phyloP scores from a whole-genome alignment of 2,888 invertebrate genomes.

The Drosophila kanekoi region DNA sequence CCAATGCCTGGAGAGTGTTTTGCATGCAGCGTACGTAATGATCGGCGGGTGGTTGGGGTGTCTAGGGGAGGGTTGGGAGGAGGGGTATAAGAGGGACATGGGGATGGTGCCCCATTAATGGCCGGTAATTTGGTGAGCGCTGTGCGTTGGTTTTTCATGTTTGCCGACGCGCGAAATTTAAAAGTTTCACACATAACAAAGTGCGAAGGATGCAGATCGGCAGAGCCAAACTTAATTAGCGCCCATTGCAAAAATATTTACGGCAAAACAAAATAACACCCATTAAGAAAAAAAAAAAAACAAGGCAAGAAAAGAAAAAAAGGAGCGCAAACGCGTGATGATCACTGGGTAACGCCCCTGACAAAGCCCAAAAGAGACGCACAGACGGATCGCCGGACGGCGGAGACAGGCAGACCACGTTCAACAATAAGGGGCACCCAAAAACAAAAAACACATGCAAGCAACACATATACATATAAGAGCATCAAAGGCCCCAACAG shows the following conservation, averaged over 20 bases:
- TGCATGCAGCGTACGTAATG: background rate
- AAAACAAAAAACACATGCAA: conserved; percentile 10
- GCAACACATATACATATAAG: conserved; percentile 14
- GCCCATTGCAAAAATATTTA: conserved; percentile 81
- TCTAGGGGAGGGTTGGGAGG: background rate
- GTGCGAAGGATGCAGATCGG: conserved; percentile 79
- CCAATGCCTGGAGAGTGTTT: background rate
- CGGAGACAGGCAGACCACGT: conserved; percentile 10
- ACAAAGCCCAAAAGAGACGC: conserved; percentile 69
- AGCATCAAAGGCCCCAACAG: conserved; percentile 59
- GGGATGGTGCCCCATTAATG: conserved; percentile 66
- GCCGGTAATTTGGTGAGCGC: conserved; percentile 66
- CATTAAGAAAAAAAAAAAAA: conserved; percentile 69
- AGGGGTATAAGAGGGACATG: background rate
- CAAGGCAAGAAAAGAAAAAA: conserved; percentile 14
- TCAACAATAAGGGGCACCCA: conserved; percentile 22
- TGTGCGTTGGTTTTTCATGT: conserved; percentile 68
- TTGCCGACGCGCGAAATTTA: conserved; percentile 73
- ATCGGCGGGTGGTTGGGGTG: background rate
- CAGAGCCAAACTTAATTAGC: conserved; percentile 81
- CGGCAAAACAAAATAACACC: conserved; percentile 82
- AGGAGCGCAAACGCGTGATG: conserved; percentile 83
- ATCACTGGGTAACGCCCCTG: conserved; percentile 83
- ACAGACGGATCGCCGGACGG: conserved; percentile 24
- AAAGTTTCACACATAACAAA: conserved; percentile 80